Conservation (phyloP, 2,113 vertebrate species). For the Mixornis gularis region DNA sequence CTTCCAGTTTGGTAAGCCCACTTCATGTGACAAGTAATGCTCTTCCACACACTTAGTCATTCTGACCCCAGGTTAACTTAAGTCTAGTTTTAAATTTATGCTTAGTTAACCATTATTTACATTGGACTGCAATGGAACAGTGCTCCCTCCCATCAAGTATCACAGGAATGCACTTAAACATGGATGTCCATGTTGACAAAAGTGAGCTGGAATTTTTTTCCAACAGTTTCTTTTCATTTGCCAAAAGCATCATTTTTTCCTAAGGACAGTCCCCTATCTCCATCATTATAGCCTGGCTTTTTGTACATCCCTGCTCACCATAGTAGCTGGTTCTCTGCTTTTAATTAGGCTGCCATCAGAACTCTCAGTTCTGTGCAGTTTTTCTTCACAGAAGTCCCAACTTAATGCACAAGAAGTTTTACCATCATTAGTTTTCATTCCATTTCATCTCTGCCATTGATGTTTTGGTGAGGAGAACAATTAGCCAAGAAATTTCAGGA, state of each 20-base stretch:
- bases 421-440: neutral
- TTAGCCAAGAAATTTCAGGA: neutral
- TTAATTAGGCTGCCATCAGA: neutral
- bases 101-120: constrained; percentile 13
- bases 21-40: neutral
- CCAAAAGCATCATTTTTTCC: neutral
- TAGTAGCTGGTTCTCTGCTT: neutral
- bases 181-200: neutral
- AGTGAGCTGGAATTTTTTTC: neutral
- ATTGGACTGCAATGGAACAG: neutral
- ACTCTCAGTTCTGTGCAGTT: neutral
- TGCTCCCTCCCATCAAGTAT: neutral
- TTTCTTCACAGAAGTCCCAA: neutral
- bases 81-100: neutral
- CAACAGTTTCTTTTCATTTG: neutral
- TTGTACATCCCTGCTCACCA: neutral
- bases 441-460: neutral
- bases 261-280: neutral
- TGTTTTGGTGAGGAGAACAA: neutral
- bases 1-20: neutral
- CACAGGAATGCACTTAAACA: neutral
- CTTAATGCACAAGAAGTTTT: neutral
- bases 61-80: neutral
- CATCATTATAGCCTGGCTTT: neutral
- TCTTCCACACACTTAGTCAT: neutral